Percentiles rank a stretch among this genome's conserved stretches.
Evolutionary conservation across 1,140 invertebrate species (phyloP).

Genomic region (Heliconius congener): DNA sequence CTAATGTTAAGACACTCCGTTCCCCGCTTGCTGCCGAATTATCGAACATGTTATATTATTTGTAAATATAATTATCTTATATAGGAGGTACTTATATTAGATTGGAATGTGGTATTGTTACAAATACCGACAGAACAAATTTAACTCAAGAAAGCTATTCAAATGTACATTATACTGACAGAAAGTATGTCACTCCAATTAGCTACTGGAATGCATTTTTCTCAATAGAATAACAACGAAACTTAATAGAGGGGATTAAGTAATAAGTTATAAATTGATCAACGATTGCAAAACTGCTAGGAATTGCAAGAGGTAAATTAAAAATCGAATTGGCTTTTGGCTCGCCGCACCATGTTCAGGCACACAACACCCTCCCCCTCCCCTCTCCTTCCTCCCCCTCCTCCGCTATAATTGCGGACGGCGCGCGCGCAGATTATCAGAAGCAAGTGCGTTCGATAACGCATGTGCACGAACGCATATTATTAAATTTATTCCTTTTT

Average conservation of each 20-base stretch:
- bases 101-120: no score
- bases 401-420: slow-evolving; percentile 61
- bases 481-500: slow-evolving; percentile 81
- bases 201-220: slow-evolving; percentile 40
- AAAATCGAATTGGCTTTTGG: slow-evolving; percentile 58
- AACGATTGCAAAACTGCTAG: slow-evolving; percentile 53
- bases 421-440: slow-evolving; percentile 76
- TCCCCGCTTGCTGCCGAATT: no score
- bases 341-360: slow-evolving; percentile 26
- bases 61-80: no score
- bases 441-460: slow-evolving; percentile 78
- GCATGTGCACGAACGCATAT: slow-evolving; percentile 75
- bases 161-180: slow-evolving; percentile 28
- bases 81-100: no score
- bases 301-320: slow-evolving; percentile 63
- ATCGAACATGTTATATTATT: no score
- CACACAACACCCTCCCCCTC: slow-evolving; percentile 19
- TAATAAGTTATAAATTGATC: slow-evolving; percentile 57
- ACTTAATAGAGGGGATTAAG: slow-evolving; percentile 67
- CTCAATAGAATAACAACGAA: slow-evolving; percentile 43
- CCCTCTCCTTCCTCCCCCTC: slow-evolving; percentile 24
- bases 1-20: no score
- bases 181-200: slow-evolving; percentile 49
- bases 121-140: not conserved
- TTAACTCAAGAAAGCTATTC: not conserved